A percentile compares a stretch with the other conserved stretches of the same genome.
phyloP scores from a whole-genome alignment of 2,113 vertebrate genomes.

The Phyllostomus hastatus region DNA sequence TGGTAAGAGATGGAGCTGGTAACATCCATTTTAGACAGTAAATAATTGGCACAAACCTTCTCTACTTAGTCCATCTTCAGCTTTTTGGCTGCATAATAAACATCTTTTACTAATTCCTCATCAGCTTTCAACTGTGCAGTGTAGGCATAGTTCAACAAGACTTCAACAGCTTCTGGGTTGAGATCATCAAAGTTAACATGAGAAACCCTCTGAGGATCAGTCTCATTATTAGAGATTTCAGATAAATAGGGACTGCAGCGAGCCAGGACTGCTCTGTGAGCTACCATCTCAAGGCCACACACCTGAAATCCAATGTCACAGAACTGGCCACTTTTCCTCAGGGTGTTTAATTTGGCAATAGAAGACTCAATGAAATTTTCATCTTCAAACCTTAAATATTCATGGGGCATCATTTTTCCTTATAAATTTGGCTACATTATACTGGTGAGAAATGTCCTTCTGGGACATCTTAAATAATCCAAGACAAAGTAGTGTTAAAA shows the following conservation, averaged over 20 bases:
- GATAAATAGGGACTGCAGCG: slow-evolving; percentile 99
- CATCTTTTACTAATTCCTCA: slow-evolving; percentile 96
- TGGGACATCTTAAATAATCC: slow-evolving; percentile 68
- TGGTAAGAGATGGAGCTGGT: slow-evolving; percentile 96
- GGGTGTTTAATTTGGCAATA: slow-evolving; percentile 98
- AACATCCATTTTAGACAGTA: slow-evolving; percentile 94
- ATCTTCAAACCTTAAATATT: slow-evolving; percentile 98
- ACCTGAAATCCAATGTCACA: slow-evolving; percentile 98
- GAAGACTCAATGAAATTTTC: slow-evolving; percentile 98
- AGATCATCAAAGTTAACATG: slow-evolving; percentile 98
- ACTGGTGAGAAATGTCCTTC: slow-evolving; percentile 72
- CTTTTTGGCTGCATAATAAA: slow-evolving; percentile 97
- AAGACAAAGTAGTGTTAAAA: slow-evolving; percentile 73
- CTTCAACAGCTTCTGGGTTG: slow-evolving; percentile 96
- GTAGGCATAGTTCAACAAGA: slow-evolving; percentile 97
- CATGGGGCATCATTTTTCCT: slow-evolving; percentile 95
- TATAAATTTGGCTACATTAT: slow-evolving; percentile 73
- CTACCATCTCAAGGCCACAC: slow-evolving; percentile 96
- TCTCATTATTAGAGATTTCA: slow-evolving; percentile 97
- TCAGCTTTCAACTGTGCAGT: slow-evolving; percentile 99
- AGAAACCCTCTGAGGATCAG: slow-evolving; percentile 93
- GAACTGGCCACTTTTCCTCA: slow-evolving; percentile 98
- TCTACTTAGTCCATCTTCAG: slow-evolving; percentile 91
- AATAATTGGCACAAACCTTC: slow-evolving; percentile 97
- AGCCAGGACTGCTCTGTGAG: slow-evolving; percentile 96